phyloP scores from a whole-genome alignment of 2,797 vertebrate species.

The Clamator glandarius region DNA sequence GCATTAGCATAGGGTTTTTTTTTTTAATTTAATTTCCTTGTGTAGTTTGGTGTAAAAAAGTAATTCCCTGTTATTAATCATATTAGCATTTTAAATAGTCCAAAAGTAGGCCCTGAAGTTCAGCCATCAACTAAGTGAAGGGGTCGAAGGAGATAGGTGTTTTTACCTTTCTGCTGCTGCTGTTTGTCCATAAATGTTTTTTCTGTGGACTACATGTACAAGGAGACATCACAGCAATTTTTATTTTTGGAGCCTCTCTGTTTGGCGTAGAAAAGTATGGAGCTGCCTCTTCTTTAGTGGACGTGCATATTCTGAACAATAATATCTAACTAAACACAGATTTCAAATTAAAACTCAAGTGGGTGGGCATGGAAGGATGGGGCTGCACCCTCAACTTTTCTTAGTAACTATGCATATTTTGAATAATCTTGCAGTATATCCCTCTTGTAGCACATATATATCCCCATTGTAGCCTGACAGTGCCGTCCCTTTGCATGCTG shows the following conservation, averaged over 20 bases:
- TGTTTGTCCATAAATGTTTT: background rate
- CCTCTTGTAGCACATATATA: background rate
- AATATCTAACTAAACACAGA: background rate
- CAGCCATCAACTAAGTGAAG: background rate
- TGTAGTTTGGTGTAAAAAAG: conserved; percentile 57
- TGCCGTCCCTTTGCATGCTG: background rate
- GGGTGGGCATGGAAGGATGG: background rate
- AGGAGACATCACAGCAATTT: background rate
- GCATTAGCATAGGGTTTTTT: background rate
- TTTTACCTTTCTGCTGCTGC: background rate
- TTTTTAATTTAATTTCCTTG: conserved; percentile 56
- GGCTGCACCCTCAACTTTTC: background rate
- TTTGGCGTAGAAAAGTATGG: background rate
- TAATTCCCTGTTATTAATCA: conserved; percentile 54
- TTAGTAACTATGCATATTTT: background rate
- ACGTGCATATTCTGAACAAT: background rate
- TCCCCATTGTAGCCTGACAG: background rate
- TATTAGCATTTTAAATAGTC: conserved; percentile 46
- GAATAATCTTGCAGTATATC: background rate
- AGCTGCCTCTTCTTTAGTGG: background rate
- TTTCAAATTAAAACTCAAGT: background rate
- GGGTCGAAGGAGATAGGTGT: background rate
- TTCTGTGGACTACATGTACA: background rate
- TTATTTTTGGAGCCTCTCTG: background rate
- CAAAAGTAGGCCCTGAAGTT: conserved; percentile 41